Evolutionary conservation across 2,888 invertebrate genomes (phyloP).

Genomic region (Tiphia femorata): DNA sequence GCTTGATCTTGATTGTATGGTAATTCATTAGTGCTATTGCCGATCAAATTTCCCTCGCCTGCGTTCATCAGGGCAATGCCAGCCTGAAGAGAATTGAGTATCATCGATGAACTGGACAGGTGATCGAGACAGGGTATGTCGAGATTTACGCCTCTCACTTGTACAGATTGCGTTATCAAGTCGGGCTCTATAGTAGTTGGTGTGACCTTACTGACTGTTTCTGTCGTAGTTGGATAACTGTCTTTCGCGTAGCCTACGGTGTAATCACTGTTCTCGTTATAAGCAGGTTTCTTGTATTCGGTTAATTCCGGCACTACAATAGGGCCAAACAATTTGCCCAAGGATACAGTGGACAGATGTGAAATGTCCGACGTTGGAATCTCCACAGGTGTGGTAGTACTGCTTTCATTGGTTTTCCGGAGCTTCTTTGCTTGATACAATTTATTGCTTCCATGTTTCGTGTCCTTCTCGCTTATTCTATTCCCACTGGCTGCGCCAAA

Average conservation of each 20-base stretch:
- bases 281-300: slow-evolving; percentile 8
- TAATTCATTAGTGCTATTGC: slow-evolving; percentile 10
- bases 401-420: not conserved
- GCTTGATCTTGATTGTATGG: slow-evolving; percentile 16
- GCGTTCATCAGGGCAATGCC: slow-evolving; percentile 57
- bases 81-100: slow-evolving; percentile 60
- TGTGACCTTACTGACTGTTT: too few species aligned
- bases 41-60: slow-evolving; percentile 8
- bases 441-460: not conserved
- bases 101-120: slow-evolving; percentile 46
- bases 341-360: not conserved
- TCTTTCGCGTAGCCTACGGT: too few species aligned
- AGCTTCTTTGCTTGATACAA: not conserved
- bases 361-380: not conserved
- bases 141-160: not conserved
- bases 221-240: not conserved
- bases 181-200: not conserved
- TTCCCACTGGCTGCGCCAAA: too few species aligned
- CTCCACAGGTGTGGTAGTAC: not conserved
- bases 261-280: slow-evolving; percentile 4
- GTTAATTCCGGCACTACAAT: slow-evolving; percentile 59
- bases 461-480: not conserved
- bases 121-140: slow-evolving; percentile 12
- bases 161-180: too few species aligned
- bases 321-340: slow-evolving; percentile 50